Evolutionary conservation across 2,888 invertebrate species (phyloP).

Genomic region (Syrphus vitripennis): DNA sequence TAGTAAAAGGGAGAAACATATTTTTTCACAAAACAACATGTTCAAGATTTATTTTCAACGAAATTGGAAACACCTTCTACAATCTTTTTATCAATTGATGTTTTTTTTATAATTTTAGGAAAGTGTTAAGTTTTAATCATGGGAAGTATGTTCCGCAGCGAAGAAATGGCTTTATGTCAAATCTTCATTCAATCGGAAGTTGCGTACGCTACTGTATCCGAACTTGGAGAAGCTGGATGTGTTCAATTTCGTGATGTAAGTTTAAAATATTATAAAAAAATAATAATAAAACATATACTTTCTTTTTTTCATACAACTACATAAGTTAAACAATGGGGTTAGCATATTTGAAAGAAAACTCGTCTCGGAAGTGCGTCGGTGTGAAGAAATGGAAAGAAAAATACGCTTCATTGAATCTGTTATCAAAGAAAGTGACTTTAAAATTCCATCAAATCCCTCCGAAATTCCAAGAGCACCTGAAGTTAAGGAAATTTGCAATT

Average conservation of each 20-base stretch:
- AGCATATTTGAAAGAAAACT: constrained; percentile 93
- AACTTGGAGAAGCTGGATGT: constrained; percentile 96
- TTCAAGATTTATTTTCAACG: no score
- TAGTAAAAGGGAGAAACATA: no score
- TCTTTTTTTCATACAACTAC: background rate
- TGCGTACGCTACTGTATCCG: constrained; percentile 96
- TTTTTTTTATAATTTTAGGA: background rate
- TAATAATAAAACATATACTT: background rate
- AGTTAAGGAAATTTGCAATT: constrained; percentile 90
- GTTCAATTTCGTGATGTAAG: constrained; percentile 98
- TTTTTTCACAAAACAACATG: no score
- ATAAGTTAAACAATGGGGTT: constrained; percentile 89
- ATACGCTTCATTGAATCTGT: constrained; percentile 91
- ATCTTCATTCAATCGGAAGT: constrained; percentile 98
- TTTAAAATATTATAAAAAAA: constrained; percentile 73
- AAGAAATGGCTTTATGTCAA: constrained; percentile 96
- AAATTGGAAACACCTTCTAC: no score
- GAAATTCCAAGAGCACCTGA: constrained; percentile 87
- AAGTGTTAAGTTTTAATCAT: background rate
- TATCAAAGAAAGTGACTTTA: constrained; percentile 89
- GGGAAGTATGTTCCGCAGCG: constrained; percentile 93
- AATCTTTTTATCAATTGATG: background rate
- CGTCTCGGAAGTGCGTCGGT: constrained; percentile 91
- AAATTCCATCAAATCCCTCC: constrained; percentile 87
- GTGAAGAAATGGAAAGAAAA: constrained; percentile 93